Percentiles rank a stretch among this genome's conserved stretches.
These are phyloP conservation scores for Leptothorax acervorum DNA, from an alignment of 2,888 invertebrate genomes.

Conservation along the genomic window DNA sequence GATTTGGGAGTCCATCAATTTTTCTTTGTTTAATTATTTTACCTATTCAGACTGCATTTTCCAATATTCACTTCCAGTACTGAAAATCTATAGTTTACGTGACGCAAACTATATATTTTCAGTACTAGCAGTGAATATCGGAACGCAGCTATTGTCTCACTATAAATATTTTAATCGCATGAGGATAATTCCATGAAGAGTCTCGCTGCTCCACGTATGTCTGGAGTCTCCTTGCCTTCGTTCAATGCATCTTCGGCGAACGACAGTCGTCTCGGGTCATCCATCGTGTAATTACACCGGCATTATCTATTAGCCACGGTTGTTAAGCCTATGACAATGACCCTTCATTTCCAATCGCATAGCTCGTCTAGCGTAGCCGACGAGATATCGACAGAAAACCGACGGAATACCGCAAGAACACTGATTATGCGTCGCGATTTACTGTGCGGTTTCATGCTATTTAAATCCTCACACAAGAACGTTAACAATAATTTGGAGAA, in stretches of 20 bases:
- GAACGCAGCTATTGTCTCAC: background rate
- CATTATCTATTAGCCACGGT: conserved; percentile 76
- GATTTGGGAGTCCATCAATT: background rate
- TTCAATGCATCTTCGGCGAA: conserved; percentile 61
- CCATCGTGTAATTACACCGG: conserved; percentile 73
- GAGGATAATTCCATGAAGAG: background rate
- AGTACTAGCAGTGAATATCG: no score
- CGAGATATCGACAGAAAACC: background rate
- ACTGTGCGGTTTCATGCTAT: no score
- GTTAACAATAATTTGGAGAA: background rate
- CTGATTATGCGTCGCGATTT: background rate
- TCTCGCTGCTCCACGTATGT: background rate
- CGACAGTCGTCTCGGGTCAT: conserved; percentile 68
- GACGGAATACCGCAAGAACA: background rate
- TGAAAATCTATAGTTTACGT: no score
- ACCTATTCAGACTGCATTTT: background rate
- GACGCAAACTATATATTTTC: no score
- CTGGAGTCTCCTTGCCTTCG: background rate
- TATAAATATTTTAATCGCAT: background rate
- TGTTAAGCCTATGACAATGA: conserved; percentile 73
- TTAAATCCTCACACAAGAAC: background rate
- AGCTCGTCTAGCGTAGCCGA: conserved; percentile 23
- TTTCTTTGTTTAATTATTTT: background rate
- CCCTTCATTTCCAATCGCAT: conserved; percentile 62
- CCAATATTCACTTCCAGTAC: no score